These are phyloP conservation scores for Sorex fumeus DNA, from an alignment of 2,113 vertebrate genomes.

Conservation along the genomic window DNA sequence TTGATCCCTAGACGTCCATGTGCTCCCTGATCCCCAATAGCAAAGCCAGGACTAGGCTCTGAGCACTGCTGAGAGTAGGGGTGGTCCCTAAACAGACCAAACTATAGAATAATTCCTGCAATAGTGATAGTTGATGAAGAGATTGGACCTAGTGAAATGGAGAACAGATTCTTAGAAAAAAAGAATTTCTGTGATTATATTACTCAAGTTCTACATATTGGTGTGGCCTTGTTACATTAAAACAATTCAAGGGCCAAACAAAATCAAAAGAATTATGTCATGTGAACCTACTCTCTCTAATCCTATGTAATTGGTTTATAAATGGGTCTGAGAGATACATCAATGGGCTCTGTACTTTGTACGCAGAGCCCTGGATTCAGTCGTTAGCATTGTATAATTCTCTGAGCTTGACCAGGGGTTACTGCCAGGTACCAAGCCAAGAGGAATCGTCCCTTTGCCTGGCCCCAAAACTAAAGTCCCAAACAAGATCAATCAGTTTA, in stretches of 20 bases:
- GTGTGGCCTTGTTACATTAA: not conserved
- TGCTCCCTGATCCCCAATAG: too few relatives aligned
- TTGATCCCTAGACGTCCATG: too few relatives aligned
- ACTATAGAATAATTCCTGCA: slow-evolving; percentile 6
- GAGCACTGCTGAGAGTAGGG: too few relatives aligned
- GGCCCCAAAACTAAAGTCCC: too few relatives aligned
- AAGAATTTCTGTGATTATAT: not conserved
- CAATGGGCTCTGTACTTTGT: too few relatives aligned
- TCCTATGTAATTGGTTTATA: not conserved
- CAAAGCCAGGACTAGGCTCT: too few relatives aligned
- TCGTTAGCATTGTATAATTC: too few relatives aligned
- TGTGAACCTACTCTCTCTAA: not conserved
- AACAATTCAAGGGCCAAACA: not conserved
- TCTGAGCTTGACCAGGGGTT: too few relatives aligned
- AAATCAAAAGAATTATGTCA: not conserved
- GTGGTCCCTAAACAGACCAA: not conserved
- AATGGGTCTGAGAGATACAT: too few relatives aligned
- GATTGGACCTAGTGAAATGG: slow-evolving; percentile 4
- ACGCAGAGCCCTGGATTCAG: too few relatives aligned
- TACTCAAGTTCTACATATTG: not conserved
- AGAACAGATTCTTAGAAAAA: slow-evolving; percentile 57
- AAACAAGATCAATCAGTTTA: not conserved
- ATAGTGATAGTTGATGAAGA: slow-evolving; percentile 47
- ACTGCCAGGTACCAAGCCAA: too few relatives aligned
- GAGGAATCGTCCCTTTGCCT: not conserved